Base-by-base conservation (phyloP, 2,113 vertebrate genomes). In the Ranitomeya imitator region DNA sequence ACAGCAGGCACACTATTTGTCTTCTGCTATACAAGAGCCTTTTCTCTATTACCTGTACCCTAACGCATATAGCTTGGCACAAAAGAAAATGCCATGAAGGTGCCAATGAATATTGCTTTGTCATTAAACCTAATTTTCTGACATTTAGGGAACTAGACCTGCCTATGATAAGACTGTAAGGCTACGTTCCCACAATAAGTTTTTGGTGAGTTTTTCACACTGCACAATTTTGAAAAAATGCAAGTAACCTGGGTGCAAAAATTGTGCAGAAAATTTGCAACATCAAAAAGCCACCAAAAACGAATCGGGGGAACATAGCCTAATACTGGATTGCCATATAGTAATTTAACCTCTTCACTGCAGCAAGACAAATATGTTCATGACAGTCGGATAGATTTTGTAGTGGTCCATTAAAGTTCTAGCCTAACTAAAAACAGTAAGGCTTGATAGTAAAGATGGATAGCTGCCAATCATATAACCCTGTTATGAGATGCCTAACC, bases 381-480 rank as follows among this genome's bases (percentile, higher is more conserved):
- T 37, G 59, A 18, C 80, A 82, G 80, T 19, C 18, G 45, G 60
- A 82, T 82, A 37, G 54, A 57, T 79, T 57, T 79, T 55, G 37
- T 13, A 80, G 55, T 80, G 3, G 26, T 80, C 54, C 18, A 60
- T 59, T 60, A 14, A 31, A 60, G 80, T 21, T 4, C 31, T 21
- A 51, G 31, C 51, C 31, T 63, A 11, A 21, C 13, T 65, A 31
- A 82, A 63, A 65, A 26, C 7, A 31, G 26, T 82, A 37, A 57
- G 78, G 55, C 55, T 59, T 80, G 55, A 80, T 80, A 80, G 78
- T 60, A 60, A 80, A 80, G 7, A 60, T 80, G 78, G 78, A 26
- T 55, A 19, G 55, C 55, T 60, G 78, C 59, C 59, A 83, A 51
- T 51, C 6, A 1, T 37, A 67, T 83, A 65, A 65, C 37, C 80